phyloP scores from a whole-genome alignment of 2,113 vertebrate genomes.

The Geococcyx californianus region DNA sequence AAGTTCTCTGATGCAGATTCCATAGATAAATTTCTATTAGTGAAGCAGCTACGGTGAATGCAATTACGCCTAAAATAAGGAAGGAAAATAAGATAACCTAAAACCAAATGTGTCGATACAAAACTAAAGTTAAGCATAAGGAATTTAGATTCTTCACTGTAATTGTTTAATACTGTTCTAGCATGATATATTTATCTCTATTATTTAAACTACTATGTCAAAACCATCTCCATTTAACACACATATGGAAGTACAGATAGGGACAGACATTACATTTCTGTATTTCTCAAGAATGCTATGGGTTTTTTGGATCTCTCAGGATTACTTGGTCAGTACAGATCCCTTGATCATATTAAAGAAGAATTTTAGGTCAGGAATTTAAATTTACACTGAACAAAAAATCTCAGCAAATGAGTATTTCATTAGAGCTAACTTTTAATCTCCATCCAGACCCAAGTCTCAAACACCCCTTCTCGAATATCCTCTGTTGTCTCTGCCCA shows the following conservation, averaged over 20 bases:
- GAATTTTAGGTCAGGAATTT: background rate
- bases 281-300: background rate
- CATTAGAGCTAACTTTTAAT: constrained; percentile 24
- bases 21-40: background rate
- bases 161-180: background rate
- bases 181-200: background rate
- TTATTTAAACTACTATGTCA: background rate
- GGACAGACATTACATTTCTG: background rate
- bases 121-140: background rate
- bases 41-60: background rate
- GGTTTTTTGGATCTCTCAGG: background rate
- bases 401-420: background rate
- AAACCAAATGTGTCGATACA: background rate
- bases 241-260: background rate
- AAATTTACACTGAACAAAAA: constrained; percentile 1
- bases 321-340: background rate
- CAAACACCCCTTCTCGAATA: constrained; percentile 30
- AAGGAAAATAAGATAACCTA: constrained; percentile 6
- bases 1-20: background rate
- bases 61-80: background rate
- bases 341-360: background rate
- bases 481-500: constrained; percentile 24
- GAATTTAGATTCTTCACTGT: background rate
- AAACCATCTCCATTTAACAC: background rate
- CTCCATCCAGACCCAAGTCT: constrained; percentile 12